Percentiles rank a stretch among this genome's conserved stretches.
Conservation (phyloP, 2,113 vertebrate species). For the Sphaerodactylus townsendi region DNA sequence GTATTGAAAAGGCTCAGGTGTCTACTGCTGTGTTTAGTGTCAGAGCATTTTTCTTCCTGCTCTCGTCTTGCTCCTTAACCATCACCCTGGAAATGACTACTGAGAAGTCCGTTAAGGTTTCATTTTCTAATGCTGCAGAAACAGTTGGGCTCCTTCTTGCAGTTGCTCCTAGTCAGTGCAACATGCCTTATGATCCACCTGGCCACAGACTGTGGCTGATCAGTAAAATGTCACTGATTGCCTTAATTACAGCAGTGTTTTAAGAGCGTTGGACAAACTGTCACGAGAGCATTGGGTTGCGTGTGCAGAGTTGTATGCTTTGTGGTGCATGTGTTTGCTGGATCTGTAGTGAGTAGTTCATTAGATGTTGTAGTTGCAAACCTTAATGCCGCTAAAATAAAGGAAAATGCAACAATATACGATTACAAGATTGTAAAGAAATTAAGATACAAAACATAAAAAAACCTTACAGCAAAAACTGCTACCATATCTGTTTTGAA, state of each 20-base stretch:
- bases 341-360: too few relatives aligned
- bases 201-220: background rate
- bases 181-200: slow-evolving; percentile 14
- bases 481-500: too few relatives aligned
- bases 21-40: slow-evolving; percentile 1
- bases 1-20: background rate
- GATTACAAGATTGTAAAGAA: too few relatives aligned
- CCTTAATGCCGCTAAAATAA: too few relatives aligned
- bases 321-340: background rate
- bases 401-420: too few relatives aligned
- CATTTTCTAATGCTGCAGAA: slow-evolving; percentile 3
- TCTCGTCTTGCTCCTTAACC: background rate
- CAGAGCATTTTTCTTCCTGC: slow-evolving; percentile 1
- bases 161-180: background rate
- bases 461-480: too few relatives aligned
- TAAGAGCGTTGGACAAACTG: background rate
- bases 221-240: background rate
- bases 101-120: slow-evolving; percentile 4
- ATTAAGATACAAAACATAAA: too few relatives aligned
- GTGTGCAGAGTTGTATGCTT: background rate
- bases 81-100: slow-evolving; percentile 18
- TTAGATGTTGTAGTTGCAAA: too few relatives aligned
- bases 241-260: background rate
- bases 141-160: slow-evolving; percentile 11
- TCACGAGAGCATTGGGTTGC: background rate